Percentiles rank a stretch among this genome's conserved stretches.
Conservation (phyloP, 2,797 vertebrate genomes). For the Psittacula derbiana region DNA sequence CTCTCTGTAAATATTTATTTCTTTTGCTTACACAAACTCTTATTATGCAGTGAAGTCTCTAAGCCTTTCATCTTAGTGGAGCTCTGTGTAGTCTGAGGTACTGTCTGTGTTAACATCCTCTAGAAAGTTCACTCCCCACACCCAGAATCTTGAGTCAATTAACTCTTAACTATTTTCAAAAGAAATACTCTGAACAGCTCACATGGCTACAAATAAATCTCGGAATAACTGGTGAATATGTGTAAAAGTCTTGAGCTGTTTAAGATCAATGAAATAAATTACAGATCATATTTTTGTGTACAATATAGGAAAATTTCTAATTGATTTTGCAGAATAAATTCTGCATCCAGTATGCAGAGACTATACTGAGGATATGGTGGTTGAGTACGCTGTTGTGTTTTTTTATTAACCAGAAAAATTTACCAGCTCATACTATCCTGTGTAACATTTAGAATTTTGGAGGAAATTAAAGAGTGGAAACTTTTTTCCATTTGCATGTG, state of each 20-base stretch:
- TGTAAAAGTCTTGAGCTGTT: background rate
- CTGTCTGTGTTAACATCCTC: background rate
- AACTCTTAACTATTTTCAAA: background rate
- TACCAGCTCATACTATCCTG: background rate
- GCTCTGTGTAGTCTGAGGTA: background rate
- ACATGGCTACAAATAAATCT: background rate
- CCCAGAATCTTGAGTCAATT: background rate
- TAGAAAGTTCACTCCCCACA: background rate
- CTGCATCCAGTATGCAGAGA: background rate
- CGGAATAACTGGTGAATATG: background rate
- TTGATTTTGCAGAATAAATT: background rate
- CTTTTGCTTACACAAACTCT: background rate
- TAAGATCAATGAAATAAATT: background rate
- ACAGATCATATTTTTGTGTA: background rate
- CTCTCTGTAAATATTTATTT: slow-evolving; percentile 36
- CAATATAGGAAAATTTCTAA: background rate
- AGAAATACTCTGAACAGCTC: background rate
- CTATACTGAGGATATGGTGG: background rate
- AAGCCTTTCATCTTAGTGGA: background rate
- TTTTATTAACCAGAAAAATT: background rate
- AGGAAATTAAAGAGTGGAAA: background rate
- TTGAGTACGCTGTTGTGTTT: background rate
- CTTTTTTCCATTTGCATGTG: background rate
- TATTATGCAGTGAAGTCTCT: background rate
- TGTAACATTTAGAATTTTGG: background rate